Evolutionary conservation across 2,888 invertebrate species (phyloP).

Genomic region (Lordiphosa fenestrarum): DNA sequence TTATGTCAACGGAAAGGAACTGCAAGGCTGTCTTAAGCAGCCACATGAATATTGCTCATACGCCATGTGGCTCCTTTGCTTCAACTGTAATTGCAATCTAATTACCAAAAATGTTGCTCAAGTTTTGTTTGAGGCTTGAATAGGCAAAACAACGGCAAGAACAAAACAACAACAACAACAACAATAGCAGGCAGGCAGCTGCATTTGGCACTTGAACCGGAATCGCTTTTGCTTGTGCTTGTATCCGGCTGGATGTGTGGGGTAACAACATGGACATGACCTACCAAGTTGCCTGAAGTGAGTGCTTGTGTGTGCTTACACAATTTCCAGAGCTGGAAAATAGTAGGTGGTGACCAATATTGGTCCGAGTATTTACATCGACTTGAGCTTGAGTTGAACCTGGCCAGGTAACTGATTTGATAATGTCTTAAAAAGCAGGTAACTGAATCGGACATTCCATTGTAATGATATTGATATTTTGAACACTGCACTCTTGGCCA

Average conservation of each 20-base stretch:
- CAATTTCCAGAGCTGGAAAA: no score
- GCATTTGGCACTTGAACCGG: conserved; percentile 3
- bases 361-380: no score
- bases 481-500: no score
- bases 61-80: conserved; percentile 5
- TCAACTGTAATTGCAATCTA: conserved; percentile 28
- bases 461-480: no score
- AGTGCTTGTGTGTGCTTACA: no score
- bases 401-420: no score
- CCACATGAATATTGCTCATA: conserved; percentile 13
- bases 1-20: conserved; percentile 6
- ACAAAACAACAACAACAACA: neutral
- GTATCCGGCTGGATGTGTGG: neutral
- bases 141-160: neutral
- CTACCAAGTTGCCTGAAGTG: neutral
- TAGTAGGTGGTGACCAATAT: no score
- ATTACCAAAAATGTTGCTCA: conserved; percentile 25
- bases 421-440: no score
- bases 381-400: no score
- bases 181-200: neutral
- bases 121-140: conserved; percentile 3
- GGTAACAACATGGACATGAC: neutral
- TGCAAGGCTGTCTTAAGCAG: neutral
- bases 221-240: neutral
- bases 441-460: no score